Evolutionary conservation across 92 coral and sea anemone genomes (phyloP), one percentile per base, ranked within the genome.

Genomic region (Siderastrea siderea): DNA sequence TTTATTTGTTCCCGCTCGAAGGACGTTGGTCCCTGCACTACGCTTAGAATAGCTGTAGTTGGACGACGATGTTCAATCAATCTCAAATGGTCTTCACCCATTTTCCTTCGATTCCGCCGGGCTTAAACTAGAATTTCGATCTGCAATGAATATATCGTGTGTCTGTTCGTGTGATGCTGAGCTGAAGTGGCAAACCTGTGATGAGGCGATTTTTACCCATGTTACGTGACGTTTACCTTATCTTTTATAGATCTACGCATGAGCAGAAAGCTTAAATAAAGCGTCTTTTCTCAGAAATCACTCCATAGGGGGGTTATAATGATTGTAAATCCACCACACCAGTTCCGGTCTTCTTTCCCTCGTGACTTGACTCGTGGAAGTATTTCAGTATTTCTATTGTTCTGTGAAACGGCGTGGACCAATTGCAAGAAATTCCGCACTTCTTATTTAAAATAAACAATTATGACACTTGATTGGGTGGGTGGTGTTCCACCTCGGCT

Each of bases 11-110:
- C 78, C 48, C 66, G 86, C 9, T 82, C 77, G 50, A 55, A 55
- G 6, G 47, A 38, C 4, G 58, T 10, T 5, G 53, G 10, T 1
- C 16, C 63, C 10, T 53, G 66, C 1, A 68, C 85, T 1, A 81
- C 7, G 14, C 76, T 5, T 0, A 81, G 16, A 26, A 54, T 51
- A 7, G 84, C 74, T 15, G 84, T 2, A 43, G 63, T 51, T 6
- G 73, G 55, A 1, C 84, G 62, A 38, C 63, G 66, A 69, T 67
- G 51, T 67, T 80, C 85, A 2, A 68, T 16, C 68, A 38, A 60
- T 46, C 69, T 57, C 5, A 57, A 58, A 16, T 82, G 77, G 7
- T 82, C 86, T 9, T 70, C 86, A 11, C 68, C 7, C 86, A 81
- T 81, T 47, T 9, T 49, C 9, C 2, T 26, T 4, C 10, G 12